Evolutionary conservation across 2,113 vertebrate species (phyloP).

Genomic region (Cottus gobio): DNA sequence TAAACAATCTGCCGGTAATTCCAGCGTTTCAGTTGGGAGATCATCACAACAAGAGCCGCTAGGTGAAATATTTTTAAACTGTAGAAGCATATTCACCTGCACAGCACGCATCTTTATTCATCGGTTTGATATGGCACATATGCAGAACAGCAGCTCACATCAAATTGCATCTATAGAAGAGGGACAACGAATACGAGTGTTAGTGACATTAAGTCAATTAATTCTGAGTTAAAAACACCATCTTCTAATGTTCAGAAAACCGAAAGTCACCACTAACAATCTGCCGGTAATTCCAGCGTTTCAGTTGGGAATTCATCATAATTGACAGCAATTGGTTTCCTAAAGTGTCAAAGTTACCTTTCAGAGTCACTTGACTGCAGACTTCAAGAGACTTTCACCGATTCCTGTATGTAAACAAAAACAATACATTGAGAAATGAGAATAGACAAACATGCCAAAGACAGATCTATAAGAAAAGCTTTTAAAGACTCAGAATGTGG

Average conservation of each 20-base stretch:
- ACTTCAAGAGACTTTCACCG: not conserved
- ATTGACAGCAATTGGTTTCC: accelerated
- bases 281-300: conserved; percentile 92
- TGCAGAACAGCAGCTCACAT: too few species aligned
- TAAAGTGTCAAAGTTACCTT: conserved; percentile 6
- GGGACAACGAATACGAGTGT: too few species aligned
- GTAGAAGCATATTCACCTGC: not conserved
- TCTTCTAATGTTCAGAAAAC: conserved; percentile 84
- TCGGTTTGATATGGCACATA: conserved; percentile 65
- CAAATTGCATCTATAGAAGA: not conserved
- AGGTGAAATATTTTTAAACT: too few species aligned
- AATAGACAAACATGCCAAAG: not conserved
- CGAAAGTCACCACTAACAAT: conserved; percentile 86
- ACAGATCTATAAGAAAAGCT: not conserved
- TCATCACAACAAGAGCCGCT: conserved; percentile 48
- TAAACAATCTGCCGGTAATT: conserved; percentile 92
- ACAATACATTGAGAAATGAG: accelerated
- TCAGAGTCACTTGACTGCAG: not conserved
- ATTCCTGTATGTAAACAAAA: conserved; percentile 17
- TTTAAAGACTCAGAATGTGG: conserved; percentile 59
- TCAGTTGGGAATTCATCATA: conserved; percentile 61
- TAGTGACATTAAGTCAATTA: too few species aligned
- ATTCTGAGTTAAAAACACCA: too few species aligned
- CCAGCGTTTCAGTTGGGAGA: conserved; percentile 76
- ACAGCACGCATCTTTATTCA: not conserved